phyloP scores from a whole-genome alignment of 2,888 invertebrate species.

The Salpingus planirostris region DNA sequence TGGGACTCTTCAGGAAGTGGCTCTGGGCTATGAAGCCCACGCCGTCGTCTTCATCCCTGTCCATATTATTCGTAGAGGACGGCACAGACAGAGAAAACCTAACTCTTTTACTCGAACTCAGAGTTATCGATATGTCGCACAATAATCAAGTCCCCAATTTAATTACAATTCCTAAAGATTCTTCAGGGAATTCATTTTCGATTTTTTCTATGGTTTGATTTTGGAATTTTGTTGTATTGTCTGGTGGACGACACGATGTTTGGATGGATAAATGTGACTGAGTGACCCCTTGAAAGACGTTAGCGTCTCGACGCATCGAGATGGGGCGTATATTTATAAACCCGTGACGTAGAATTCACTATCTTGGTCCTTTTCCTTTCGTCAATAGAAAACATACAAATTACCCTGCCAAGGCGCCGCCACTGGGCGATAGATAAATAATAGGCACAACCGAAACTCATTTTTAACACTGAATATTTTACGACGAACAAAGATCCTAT shows the following conservation, averaged over 20 bases:
- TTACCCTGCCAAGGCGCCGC: constrained; percentile 8
- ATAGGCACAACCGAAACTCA: no score
- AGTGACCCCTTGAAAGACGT: constrained; percentile 27
- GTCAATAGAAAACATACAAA: constrained; percentile 31
- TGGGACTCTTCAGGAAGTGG: constrained; percentile 45
- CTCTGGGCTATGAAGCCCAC: constrained; percentile 49
- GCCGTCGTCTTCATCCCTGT: constrained; percentile 40
- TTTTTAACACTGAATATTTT: no score
- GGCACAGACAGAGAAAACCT: constrained; percentile 22
- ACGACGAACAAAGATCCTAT: no score
- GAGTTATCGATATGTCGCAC: constrained; percentile 1
- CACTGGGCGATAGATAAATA: background rate
- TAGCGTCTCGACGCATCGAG: constrained; percentile 26
- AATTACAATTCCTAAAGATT: no score
- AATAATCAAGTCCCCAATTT: no score
- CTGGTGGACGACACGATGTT: no score
- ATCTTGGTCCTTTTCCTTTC: constrained; percentile 19
- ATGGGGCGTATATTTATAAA: constrained; percentile 29
- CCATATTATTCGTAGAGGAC: constrained; percentile 23
- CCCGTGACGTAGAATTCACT: constrained; percentile 20
- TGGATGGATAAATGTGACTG: no score
- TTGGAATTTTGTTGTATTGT: no score
- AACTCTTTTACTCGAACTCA: constrained; percentile 17
- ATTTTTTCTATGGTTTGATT: no score
- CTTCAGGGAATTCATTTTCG: no score